Base-by-base conservation (phyloP, 2,888 invertebrate species). In the Nephrocerus scutellatus region DNA sequence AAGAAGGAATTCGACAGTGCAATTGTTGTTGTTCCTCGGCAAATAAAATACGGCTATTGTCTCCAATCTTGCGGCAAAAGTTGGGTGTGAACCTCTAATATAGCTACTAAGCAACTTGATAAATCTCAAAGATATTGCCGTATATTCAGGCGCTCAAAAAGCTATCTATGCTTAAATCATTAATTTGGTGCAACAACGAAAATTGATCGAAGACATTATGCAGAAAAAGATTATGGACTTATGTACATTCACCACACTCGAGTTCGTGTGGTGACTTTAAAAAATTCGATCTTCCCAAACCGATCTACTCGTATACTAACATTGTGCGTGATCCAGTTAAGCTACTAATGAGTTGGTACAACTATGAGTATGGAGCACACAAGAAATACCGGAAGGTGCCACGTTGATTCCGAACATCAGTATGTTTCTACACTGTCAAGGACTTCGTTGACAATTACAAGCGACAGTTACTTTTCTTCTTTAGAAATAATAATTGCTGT, bases 61-160 rank as follows among this genome's bases (percentile, higher is more conserved):
- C 71, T 91, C 90, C 70, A 91, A 91, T 68, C 74, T 90, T 9
- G 89, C 87, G 33, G 89, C 91, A n/a, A 91, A 91, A 70, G 89
- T 89, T 31, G 91, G 90, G 43, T 87, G 87, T 38, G 88, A 89
- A 70, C 84, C 88, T 4, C 77, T 90, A 60, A 84, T 90, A 82
- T 86, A 89, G 61, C 47, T 65, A 1, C 48, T 63, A 14, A 41
- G 38, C 2, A 38, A 49, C 2, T 30, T 62, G 29, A 53, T 48
- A 20, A 39, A 39, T 6, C 49, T 43, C 13, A 43, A 55, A 24
- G 49, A 51, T 8, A 7, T 59, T 3, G 30, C 18, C 8, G 15
- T 59, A 6, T 56, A 57, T 4, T 47, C 29, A 4, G 36, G 38
- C 9, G 59, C 10, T 58, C 9, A 16, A 16, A 0, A 36, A 39